Evolutionary conservation across 2,113 vertebrate genomes (phyloP).

Genomic region (Ageneiosus marmoratus): DNA sequence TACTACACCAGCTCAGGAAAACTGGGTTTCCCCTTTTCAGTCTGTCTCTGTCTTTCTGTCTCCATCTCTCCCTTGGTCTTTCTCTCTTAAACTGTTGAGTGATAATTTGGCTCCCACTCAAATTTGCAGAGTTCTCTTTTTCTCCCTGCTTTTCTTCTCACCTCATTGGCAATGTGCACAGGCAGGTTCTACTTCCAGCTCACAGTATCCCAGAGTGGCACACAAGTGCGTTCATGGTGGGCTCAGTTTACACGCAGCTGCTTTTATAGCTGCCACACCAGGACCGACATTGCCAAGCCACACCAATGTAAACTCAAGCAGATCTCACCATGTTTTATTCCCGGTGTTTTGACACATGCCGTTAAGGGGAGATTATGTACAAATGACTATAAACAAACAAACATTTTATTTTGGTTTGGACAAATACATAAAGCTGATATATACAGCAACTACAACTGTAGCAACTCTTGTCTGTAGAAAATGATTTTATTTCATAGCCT

Average conservation of each 20-base stretch:
- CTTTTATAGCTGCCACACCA: conserved; percentile 12
- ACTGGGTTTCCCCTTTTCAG: conserved; percentile 45
- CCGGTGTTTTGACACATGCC: background rate
- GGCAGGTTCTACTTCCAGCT: conserved; percentile 27
- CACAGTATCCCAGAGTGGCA: conserved; percentile 28
- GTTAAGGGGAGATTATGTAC: background rate
- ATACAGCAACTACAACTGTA: background rate
- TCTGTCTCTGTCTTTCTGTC: conserved; percentile 44
- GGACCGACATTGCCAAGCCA: background rate
- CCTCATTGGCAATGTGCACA: conserved; percentile 32
- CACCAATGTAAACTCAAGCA: conserved; percentile 17
- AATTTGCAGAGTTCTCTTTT: conserved; percentile 10
- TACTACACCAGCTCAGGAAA: conserved; percentile 47
- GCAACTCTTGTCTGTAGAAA: background rate
- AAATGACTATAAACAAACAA: background rate
- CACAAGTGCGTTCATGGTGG: conserved; percentile 13
- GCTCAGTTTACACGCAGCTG: background rate
- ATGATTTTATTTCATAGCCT: background rate
- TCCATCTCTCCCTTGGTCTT: conserved; percentile 22
- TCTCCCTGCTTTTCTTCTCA: conserved; percentile 27
- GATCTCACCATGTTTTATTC: conserved; percentile 1
- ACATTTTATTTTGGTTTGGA: background rate
- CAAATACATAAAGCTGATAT: background rate
- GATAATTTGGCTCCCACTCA: conserved; percentile 29
- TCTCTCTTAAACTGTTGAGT: conserved; percentile 9